Evolutionary conservation across 30 jellyfish, hydroid and myxozoan genomes (phyloP), one percentile per base, ranked within the genome.

Genomic region (Clytia hemisphaerica): DNA sequence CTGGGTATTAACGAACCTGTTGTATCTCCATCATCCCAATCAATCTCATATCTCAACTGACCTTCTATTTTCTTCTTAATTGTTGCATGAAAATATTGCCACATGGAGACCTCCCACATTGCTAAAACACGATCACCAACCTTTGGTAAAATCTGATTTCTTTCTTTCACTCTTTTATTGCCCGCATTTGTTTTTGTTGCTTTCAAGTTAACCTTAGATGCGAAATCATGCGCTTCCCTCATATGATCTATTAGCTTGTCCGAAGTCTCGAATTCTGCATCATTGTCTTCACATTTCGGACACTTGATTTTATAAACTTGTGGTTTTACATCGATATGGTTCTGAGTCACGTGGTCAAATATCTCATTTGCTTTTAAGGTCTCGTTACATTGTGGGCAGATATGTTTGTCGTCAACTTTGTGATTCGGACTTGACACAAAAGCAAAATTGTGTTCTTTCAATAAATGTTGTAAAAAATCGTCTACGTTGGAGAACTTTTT

Each of bases 1-100:
- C 54, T 0, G 14, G 18, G 18, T 0, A 0, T 12, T 12, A 42
- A 42, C 14, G 18, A 42, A 32, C 81, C 95, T 0, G 95, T 57
- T 26, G 95, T 37, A 72, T 83, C 95, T 21, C 81, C 88, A 38
- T 83, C 95, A 70, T 83, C 95, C 95, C 95, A 83, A 29, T 83
- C 92, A n/a, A 83, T 83, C 45, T 83, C 95, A 44, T 75, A 83
- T 29, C 55, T 37, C 53, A 83, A 66, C 62, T 67, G 36, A 27
- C 71, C 86, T 18, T 74, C 47, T 5, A 83, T 10, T 6, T 5
- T 1, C 75, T 45, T 51, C 57, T 49, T 19, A 5, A 83, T 71
- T n/a, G 88, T 83, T 0, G 92, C 95, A 31, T 76, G 78, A 36
- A 83, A 83, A 71, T 83, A 83, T 55, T 83, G 95, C 95, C 95